phyloP scores from a whole-genome alignment of 2,888 invertebrate species.

The Drosophila mimetica region DNA sequence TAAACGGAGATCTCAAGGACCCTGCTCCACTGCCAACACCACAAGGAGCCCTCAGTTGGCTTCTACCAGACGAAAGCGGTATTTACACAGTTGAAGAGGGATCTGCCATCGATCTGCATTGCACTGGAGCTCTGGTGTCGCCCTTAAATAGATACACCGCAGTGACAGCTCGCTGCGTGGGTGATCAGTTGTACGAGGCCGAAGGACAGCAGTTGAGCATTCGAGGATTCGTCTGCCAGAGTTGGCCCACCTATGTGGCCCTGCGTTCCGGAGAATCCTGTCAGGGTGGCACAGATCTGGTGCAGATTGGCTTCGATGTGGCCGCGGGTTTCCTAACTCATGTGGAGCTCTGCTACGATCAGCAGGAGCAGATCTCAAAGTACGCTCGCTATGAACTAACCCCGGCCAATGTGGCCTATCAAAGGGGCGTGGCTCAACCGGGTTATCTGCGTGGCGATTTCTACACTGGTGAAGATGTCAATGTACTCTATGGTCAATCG shows the following conservation, averaged over 20 bases:
- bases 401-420: slow-evolving; percentile 83
- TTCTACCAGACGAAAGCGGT: slow-evolving; percentile 72
- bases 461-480: slow-evolving; percentile 79
- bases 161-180: slow-evolving; percentile 75
- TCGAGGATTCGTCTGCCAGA: slow-evolving; percentile 77
- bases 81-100: slow-evolving; percentile 66
- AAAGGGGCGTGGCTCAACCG: slow-evolving; percentile 82
- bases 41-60: slow-evolving; percentile 77
- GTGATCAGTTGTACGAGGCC: slow-evolving; percentile 69
- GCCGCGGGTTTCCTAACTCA: slow-evolving; percentile 76
- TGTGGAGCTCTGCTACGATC: slow-evolving; percentile 84
- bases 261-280: slow-evolving; percentile 72
- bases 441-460: slow-evolving; percentile 80
- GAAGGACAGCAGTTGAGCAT: slow-evolving; percentile 69
- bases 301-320: slow-evolving; percentile 83
- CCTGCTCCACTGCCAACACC: slow-evolving; percentile 87
- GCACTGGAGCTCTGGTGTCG: slow-evolving; percentile 59
- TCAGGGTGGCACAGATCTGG: slow-evolving; percentile 71
- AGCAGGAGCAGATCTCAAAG: slow-evolving; percentile 80
- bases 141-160: slow-evolving; percentile 63
- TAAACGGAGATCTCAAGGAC: slow-evolving; percentile 78
- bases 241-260: slow-evolving; percentile 76
- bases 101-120: slow-evolving; percentile 77
- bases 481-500: slow-evolving; percentile 77
- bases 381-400: slow-evolving; percentile 83